Conservation (phyloP, 2,797 vertebrate species). For the Dromococcyx pavoninus region DNA sequence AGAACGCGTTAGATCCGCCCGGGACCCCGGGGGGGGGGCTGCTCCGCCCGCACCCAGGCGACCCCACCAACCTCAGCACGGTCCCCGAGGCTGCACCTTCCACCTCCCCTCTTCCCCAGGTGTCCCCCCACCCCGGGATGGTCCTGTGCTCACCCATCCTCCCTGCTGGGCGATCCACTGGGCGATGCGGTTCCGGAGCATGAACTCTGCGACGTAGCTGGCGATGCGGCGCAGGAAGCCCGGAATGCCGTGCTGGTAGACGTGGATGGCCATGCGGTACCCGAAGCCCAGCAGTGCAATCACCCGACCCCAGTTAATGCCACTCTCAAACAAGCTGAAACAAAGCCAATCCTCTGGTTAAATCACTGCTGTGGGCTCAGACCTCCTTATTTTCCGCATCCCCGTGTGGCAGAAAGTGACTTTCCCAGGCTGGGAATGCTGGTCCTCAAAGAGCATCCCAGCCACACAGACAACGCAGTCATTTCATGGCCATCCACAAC, state of each 20-base stretch:
- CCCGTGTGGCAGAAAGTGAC: no score
- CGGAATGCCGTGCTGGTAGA: constrained; percentile 71
- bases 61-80: not conserved
- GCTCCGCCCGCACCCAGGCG: not conserved
- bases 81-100: not conserved
- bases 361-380: rapidly evolving
- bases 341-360: not conserved
- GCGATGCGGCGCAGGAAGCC: constrained; percentile 78
- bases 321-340: constrained; percentile 79
- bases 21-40: not conserved
- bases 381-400: not conserved
- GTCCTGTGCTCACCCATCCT: constrained; percentile 86
- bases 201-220: constrained; percentile 63
- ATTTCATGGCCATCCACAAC: rapidly evolving
- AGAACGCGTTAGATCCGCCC: not conserved
- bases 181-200: constrained; percentile 73
- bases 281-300: constrained; percentile 80
- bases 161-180: constrained; percentile 81
- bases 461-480: rapidly evolving
- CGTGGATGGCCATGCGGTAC: constrained; percentile 80
- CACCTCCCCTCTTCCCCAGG: not conserved
- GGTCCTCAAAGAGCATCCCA: not conserved
- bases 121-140: no score
- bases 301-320: constrained; percentile 84
- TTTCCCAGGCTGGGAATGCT: not conserved